Conservation (phyloP, 2,888 invertebrate species). For the Phyto melanocephala region DNA sequence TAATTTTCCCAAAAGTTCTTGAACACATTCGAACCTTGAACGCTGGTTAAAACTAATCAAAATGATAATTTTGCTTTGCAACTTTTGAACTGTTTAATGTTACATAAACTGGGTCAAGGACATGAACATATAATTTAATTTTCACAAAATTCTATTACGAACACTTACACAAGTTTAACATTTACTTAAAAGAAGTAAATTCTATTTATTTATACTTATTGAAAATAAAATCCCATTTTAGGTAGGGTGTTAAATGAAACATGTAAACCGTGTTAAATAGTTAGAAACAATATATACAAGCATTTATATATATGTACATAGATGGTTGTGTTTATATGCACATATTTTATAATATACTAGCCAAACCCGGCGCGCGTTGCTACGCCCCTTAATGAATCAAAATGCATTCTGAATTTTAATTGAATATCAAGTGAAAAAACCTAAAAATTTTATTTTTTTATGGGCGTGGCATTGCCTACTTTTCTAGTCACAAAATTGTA, state of each 20-base stretch:
- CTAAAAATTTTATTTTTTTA: too few species aligned
- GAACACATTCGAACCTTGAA: too few species aligned
- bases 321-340: background rate
- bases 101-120: background rate
- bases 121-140: background rate
- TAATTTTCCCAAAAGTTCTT: too few species aligned
- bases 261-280: background rate
- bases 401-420: too few species aligned
- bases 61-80: background rate
- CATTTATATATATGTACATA: background rate
- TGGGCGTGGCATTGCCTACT: too few species aligned
- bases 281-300: background rate
- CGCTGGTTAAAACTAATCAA: background rate
- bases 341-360: too few species aligned
- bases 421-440: too few species aligned
- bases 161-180: background rate
- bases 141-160: background rate
- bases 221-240: background rate
- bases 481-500: too few species aligned
- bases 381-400: too few species aligned
- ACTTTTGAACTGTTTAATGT: background rate
- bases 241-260: constrained; percentile 13
- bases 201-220: background rate
- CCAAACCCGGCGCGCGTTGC: too few species aligned
- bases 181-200: background rate